phyloP scores from a whole-genome alignment of 2,888 invertebrate genomes.

The Nomada ruficornis region DNA sequence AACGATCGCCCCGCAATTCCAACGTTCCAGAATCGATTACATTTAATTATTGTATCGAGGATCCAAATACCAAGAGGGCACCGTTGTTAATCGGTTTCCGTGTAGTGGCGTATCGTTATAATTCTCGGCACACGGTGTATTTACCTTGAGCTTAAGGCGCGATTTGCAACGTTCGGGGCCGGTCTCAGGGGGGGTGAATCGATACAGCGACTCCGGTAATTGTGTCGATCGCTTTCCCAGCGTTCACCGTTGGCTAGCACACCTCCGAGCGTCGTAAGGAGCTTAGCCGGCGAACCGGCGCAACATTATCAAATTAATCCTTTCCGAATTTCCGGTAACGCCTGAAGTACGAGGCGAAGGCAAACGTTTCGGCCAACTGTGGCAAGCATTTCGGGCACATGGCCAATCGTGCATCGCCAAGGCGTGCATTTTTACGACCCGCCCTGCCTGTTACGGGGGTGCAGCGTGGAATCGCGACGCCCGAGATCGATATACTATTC shows the following conservation, averaged over 20 bases:
- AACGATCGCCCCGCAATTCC: no score
- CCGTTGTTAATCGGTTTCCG: neutral
- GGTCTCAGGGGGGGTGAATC: slow-evolving; percentile 34
- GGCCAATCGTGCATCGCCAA: slow-evolving; percentile 33
- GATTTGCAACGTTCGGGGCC: slow-evolving; percentile 42
- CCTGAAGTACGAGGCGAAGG: slow-evolving; percentile 4
- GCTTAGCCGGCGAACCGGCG: slow-evolving; percentile 25
- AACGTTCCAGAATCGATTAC: no score
- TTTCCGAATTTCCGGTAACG: slow-evolving; percentile 25
- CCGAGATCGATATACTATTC: slow-evolving; percentile 1
- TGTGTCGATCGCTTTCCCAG: slow-evolving; percentile 53
- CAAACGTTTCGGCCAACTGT: neutral
- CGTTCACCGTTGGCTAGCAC: slow-evolving; percentile 28
- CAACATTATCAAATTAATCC: slow-evolving; percentile 49
- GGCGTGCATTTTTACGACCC: slow-evolving; percentile 11
- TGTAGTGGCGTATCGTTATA: slow-evolving; percentile 22
- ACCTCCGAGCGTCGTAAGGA: slow-evolving; percentile 24
- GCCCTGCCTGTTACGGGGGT: neutral
- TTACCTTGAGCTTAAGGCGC: slow-evolving; percentile 45
- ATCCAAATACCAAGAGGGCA: neutral
- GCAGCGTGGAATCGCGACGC: slow-evolving; percentile 6
- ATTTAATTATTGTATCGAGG: neutral
- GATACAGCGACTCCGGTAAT: slow-evolving; percentile 59
- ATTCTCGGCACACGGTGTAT: slow-evolving; percentile 41
- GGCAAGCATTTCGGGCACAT: slow-evolving; percentile 31